Base-by-base conservation (phyloP, 2,113 vertebrate species). In the Puntigrus tetrazona region DNA sequence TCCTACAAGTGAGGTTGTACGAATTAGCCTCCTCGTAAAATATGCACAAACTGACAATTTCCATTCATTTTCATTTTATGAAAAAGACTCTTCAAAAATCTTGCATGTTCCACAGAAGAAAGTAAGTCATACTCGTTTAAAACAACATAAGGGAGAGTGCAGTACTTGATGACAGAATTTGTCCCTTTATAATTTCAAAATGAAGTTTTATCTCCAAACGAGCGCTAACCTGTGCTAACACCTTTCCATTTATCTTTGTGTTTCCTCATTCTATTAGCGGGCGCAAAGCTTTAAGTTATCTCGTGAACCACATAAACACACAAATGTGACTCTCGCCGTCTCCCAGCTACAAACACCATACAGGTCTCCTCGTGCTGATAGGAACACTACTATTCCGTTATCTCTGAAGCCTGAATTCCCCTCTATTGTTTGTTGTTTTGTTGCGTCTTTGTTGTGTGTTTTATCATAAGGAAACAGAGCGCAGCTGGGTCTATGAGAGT, bases 381-480 rank as follows among this genome's bases (percentile, higher is more conserved):
- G 13, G 27, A 80, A 63, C 57, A 25, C 41, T 25, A 47, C 78
- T 31, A 47, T 81, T 67, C 78, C 2, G 41, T 81, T 81, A 81
- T 81, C 78, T 81, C 10, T 7, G 43, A 34, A 50, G 41, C 61
- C 78, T 31, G 78, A 67, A 31, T 81, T 78, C 27, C 14, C 6
- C 45, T 76, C 73, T 52, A 81, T 81, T 81, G 78, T 67, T 67
- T 67, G 57, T 81, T 81, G 78, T 81, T 67, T 45, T 81, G 61
- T 67, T 31, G 78, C 1, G n/a, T 67, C 38, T 81, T 67, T 65
- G 57, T 81, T 45, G 38, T 81, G 78, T 50, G 38, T 81, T 81
- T 81, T 81, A 81, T 81, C 78, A 67, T 81, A n/a, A 67, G 61
- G 41, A 67, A 81, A 43, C 77, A 79, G 77, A 79, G 55, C n/a